These are phyloP conservation scores for Leucosticte australis DNA, from an alignment of 2,113 vertebrate species.

Conservation along the genomic window DNA sequence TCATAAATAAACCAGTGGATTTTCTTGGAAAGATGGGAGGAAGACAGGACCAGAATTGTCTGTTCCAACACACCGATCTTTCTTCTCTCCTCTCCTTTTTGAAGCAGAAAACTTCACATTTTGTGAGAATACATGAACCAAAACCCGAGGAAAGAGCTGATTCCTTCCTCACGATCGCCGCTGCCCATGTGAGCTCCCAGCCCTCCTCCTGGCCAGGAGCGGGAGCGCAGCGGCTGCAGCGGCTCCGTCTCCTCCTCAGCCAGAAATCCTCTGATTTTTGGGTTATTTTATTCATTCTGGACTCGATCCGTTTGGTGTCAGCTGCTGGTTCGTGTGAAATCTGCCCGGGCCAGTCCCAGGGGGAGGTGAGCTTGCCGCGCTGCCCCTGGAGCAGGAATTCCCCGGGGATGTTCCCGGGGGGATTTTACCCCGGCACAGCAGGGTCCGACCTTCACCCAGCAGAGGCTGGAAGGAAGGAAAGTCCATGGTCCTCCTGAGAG, in stretches of 20 bases:
- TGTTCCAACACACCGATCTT: neutral
- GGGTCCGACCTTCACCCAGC: neutral
- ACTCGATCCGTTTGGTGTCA: neutral
- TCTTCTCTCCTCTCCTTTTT: neutral
- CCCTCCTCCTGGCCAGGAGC: neutral
- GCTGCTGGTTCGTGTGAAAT: neutral
- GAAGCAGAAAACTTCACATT: neutral
- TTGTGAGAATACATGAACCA: neutral
- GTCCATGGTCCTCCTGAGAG: too few relatives aligned
- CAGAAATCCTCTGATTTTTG: neutral
- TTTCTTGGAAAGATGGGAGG: neutral
- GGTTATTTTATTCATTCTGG: neutral
- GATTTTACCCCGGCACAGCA: neutral
- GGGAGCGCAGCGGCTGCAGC: neutral
- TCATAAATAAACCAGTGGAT: neutral
- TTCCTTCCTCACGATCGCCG: accelerated
- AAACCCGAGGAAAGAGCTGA: neutral
- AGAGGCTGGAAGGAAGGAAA: neutral
- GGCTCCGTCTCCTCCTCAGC: accelerated
- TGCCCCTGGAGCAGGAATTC: neutral
- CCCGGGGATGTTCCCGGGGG: neutral
- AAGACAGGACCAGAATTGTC: neutral
- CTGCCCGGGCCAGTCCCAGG: neutral
- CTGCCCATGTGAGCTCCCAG: neutral
- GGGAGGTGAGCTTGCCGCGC: neutral